Evolutionary conservation across 2,113 vertebrate species (phyloP).

Genomic region (Zapus hudsonius): DNA sequence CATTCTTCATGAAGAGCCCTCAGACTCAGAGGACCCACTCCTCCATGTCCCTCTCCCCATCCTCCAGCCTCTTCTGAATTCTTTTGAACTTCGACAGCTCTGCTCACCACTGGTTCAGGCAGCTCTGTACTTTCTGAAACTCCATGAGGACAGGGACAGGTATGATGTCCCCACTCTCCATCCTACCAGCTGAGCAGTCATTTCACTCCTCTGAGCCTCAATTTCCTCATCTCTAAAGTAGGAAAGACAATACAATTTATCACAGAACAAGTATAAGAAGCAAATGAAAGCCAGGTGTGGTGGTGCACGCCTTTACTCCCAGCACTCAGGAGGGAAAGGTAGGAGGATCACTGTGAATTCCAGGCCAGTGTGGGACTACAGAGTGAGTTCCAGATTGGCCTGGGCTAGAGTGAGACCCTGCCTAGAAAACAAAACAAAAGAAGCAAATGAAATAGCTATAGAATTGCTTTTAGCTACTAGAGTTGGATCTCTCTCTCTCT

Average conservation of each 20-base stretch:
- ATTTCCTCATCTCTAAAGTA: constrained; percentile 26
- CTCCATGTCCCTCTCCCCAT: no score
- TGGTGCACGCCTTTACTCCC: no score
- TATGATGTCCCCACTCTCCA: not conserved
- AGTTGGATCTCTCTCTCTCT: not conserved
- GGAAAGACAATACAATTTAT: not conserved
- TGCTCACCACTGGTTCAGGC: not conserved
- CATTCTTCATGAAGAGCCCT: not conserved
- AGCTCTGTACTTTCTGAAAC: not conserved
- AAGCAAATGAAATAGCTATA: not conserved
- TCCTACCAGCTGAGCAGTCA: not conserved
- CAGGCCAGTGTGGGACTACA: no score
- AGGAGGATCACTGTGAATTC: no score
- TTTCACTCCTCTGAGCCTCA: not conserved
- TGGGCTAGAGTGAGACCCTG: no score
- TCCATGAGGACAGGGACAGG: not conserved
- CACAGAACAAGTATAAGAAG: not conserved
- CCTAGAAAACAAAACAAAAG: no score
- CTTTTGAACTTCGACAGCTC: not conserved
- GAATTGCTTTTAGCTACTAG: not conserved
- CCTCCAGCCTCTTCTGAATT: not conserved
- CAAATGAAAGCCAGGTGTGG: not conserved
- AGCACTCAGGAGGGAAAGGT: no score
- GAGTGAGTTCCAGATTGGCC: no score
- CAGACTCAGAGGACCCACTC: not conserved